phyloP scores from a whole-genome alignment of 2,113 vertebrate genomes.

The Chunga burmeisteri region DNA sequence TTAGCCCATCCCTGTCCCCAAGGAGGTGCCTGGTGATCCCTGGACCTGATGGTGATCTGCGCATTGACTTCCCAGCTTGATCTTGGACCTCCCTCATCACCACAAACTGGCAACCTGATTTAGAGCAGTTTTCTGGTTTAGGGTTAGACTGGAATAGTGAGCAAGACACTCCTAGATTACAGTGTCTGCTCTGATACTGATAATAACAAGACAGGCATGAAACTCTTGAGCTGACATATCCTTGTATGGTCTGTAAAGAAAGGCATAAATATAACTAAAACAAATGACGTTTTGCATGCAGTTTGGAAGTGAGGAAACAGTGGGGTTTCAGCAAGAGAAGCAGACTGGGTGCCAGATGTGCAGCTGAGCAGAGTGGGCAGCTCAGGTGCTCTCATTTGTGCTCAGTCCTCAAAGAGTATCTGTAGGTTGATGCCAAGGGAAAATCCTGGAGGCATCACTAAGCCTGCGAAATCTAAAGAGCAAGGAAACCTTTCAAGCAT shows the following conservation, averaged over 20 bases:
- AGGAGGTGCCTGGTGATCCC: not conserved
- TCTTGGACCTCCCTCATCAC: not conserved
- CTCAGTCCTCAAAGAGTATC: not conserved
- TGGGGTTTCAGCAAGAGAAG: not conserved
- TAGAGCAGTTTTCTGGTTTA: not conserved
- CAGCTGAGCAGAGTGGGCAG: not conserved
- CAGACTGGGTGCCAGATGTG: fast-evolving
- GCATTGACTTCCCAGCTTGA: not conserved
- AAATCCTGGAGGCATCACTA: not conserved
- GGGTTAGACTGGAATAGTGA: not conserved
- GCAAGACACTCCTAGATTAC: not conserved
- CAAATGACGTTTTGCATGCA: not conserved
- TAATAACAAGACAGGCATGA: not conserved
- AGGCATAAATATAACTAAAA: not conserved
- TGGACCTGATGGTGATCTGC: not conserved
- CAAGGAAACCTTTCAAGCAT: not conserved
- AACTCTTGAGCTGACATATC: not conserved
- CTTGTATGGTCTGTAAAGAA: not conserved
- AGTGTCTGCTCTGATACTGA: not conserved
- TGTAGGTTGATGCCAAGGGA: not conserved
- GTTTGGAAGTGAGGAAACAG: not conserved
- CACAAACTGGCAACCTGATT: not conserved
- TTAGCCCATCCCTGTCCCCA: not conserved
- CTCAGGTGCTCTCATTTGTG: not conserved
- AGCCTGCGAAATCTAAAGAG: not conserved